phyloP scores from a whole-genome alignment of 2,113 vertebrate species.

The Triplophysa siluroides region DNA sequence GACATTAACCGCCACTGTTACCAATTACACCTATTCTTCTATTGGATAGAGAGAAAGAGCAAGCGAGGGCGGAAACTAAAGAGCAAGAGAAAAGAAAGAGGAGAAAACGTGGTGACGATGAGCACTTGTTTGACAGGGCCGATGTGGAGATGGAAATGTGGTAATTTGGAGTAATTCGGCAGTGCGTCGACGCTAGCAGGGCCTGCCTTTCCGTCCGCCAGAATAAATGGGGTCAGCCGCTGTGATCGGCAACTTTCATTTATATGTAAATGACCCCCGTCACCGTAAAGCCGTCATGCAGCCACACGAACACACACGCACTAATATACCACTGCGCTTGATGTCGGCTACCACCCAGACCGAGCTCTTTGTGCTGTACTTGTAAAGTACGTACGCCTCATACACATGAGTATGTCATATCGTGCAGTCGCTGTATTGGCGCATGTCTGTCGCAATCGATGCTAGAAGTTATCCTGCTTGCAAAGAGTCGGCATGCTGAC shows the following conservation, averaged over 20 bases:
- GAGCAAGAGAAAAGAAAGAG: constrained; percentile 10
- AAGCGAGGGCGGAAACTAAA: background rate
- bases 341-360: constrained; percentile 23
- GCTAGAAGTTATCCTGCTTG: background rate
- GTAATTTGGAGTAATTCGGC: constrained; percentile 84
- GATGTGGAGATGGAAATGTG: constrained; percentile 80
- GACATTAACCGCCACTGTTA: constrained; percentile 70
- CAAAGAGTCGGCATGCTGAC: background rate
- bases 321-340: constrained; percentile 11
- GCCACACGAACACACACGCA: constrained; percentile 41
- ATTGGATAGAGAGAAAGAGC: constrained; percentile 55
- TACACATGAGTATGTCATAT: background rate
- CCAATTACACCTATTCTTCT: constrained; percentile 78
- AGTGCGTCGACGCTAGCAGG: constrained; percentile 73
- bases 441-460: background rate
- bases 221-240: constrained; percentile 82
- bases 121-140: constrained; percentile 74
- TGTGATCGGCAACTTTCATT: constrained; percentile 86
- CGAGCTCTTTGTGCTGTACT: constrained; percentile 36
- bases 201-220: constrained; percentile 77
- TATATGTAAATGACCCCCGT: constrained; percentile 83
- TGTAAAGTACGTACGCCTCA: constrained; percentile 34
- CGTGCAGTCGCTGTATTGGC: background rate
- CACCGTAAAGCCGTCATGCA: constrained; percentile 68
- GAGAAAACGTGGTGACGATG: constrained; percentile 62